phyloP scores from a whole-genome alignment of 2,797 vertebrate species.

The Ceryle rudis region DNA sequence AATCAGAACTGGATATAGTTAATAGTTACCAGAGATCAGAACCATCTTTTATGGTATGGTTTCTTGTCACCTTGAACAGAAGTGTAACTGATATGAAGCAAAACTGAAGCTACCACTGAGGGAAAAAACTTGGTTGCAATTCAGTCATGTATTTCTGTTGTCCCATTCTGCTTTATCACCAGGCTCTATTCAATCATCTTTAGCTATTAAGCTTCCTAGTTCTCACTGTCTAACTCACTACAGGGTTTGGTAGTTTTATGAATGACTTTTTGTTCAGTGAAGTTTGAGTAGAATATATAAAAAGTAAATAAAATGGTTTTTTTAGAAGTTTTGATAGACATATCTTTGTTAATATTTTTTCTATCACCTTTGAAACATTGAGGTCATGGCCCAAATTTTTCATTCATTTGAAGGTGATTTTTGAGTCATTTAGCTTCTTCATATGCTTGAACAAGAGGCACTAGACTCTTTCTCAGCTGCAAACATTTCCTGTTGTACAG shows the following conservation, averaged over 20 bases:
- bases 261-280: not conserved
- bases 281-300: not conserved
- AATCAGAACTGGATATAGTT: not conserved
- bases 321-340: not conserved
- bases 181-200: not conserved
- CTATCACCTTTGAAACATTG: not conserved
- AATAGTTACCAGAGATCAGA: not conserved
- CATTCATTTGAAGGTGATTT: not conserved
- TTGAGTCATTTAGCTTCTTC: not conserved
- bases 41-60: not conserved
- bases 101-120: not conserved
- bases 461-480: not conserved
- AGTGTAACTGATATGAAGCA: not conserved
- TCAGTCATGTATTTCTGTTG: not conserved
- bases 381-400: not conserved
- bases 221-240: not conserved
- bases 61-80: not conserved
- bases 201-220: not conserved
- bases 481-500: slow-evolving; percentile 8
- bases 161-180: not conserved
- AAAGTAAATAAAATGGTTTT: not conserved
- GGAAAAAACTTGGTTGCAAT: not conserved
- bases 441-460: not conserved
- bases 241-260: not conserved
- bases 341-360: not conserved